Conservation (phyloP, 1,140 invertebrate genomes). For the Bactericera cockerelli region DNA sequence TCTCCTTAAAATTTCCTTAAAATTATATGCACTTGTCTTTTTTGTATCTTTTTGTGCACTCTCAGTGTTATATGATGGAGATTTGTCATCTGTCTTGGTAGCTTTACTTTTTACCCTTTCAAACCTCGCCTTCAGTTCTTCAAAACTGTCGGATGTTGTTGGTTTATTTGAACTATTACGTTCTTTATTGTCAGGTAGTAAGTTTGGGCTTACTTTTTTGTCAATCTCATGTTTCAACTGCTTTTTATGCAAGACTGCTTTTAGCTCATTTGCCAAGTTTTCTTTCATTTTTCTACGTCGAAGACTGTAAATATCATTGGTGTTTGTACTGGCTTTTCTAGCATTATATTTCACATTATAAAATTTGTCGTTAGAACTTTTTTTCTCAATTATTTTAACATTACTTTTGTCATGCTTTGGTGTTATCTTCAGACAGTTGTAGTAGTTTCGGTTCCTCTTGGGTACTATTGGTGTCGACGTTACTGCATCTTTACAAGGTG, state of each 20-base stretch:
- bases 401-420: not conserved
- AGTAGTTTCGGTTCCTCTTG: not conserved
- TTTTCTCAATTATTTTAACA: not conserved
- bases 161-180: not conserved
- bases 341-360: too few relatives aligned
- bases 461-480: not conserved
- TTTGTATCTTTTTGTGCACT: not conserved
- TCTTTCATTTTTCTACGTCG: not conserved
- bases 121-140: constrained; percentile 3
- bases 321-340: not conserved
- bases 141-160: not conserved
- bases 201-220: not conserved
- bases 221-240: not conserved
- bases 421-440: not conserved
- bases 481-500: not conserved
- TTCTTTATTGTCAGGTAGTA: not conserved
- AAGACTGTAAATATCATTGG: not conserved
- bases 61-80: not conserved
- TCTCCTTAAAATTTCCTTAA: too few relatives aligned
- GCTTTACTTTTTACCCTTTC: not conserved
- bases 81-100: not conserved
- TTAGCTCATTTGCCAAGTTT: not conserved
- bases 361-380: too few relatives aligned
- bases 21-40: too few relatives aligned
- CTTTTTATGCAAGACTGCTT: not conserved